Conservation (phyloP, 2,888 invertebrate species). For the Thumatha senex region DNA sequence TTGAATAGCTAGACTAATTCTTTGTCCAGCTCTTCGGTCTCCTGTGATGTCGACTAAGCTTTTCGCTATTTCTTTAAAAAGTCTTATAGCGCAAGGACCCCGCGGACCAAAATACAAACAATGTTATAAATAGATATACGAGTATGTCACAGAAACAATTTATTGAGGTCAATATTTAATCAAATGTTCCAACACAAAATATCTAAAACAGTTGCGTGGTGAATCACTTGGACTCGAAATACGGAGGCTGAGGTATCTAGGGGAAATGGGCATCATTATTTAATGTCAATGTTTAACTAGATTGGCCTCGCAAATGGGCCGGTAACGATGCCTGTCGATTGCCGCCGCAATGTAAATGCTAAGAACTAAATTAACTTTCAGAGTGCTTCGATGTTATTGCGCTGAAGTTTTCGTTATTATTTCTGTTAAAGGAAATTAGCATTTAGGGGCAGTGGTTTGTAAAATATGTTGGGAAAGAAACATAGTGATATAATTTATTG, state of each 20-base stretch:
- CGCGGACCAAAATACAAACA: too few species aligned
- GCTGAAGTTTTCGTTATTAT: conserved; percentile 20
- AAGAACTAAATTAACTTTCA: conserved; percentile 48
- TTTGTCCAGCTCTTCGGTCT: too few species aligned
- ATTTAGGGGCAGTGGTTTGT: background rate
- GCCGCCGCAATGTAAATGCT: conserved; percentile 37
- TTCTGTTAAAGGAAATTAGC: conserved; percentile 8
- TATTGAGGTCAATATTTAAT: too few species aligned
- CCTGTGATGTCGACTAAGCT: too few species aligned
- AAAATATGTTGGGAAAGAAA: background rate
- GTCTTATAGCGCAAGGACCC: too few species aligned
- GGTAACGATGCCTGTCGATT: conserved; percentile 69
- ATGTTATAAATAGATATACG: too few species aligned
- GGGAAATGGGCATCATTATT: conserved; percentile 79
- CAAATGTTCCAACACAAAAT: conserved; percentile 3
- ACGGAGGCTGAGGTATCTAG: conserved; percentile 39
- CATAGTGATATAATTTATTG: too few species aligned
- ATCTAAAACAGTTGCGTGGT: conserved; percentile 10
- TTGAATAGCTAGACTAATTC: too few species aligned
- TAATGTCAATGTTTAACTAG: conserved; percentile 75
- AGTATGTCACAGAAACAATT: too few species aligned
- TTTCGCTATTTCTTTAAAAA: too few species aligned
- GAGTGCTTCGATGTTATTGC: conserved; percentile 32
- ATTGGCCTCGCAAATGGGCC: conserved; percentile 72
- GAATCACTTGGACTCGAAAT: conserved; percentile 28